Percentiles rank a stretch among this genome's conserved stretches.
Evolutionary conservation across 2,113 vertebrate species (phyloP).

Genomic region (Narcine bancroftii): DNA sequence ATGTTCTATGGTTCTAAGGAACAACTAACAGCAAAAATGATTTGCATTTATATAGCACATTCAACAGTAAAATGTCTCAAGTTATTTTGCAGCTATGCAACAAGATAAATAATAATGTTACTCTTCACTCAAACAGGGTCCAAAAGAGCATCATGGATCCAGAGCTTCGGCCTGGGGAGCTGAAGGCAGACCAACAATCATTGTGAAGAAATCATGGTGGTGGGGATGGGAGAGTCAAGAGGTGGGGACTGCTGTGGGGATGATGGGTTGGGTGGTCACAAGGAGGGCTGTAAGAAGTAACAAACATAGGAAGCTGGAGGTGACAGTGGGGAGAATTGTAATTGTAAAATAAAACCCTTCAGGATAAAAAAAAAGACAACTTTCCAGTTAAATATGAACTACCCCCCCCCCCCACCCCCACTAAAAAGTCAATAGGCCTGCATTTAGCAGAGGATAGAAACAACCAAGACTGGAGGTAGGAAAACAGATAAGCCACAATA

Average conservation of each 20-base stretch:
- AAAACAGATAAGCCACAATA: not conserved
- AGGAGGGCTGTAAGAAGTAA: not conserved
- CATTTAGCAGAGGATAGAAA: not conserved
- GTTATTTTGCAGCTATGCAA: not conserved
- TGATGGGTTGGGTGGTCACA: not conserved
- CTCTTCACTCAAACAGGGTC: not conserved
- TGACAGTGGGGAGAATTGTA: not conserved
- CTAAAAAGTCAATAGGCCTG: not conserved
- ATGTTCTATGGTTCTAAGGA: too few relatives aligned
- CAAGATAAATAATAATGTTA: not conserved
- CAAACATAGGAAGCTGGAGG: not conserved
- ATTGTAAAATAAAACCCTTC: not conserved
- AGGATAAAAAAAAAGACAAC: too few relatives aligned
- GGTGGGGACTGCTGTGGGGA: too few relatives aligned
- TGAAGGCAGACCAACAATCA: not conserved
- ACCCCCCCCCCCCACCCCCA: too few relatives aligned
- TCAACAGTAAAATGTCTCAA: not conserved
- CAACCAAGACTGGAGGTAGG: not conserved
- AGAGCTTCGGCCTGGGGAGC: not conserved
- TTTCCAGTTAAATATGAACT: too few relatives aligned
- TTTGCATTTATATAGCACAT: not conserved
- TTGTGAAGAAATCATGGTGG: too few relatives aligned
- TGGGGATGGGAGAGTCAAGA: not conserved
- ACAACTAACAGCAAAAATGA: too few relatives aligned
- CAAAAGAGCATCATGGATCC: not conserved